These are phyloP conservation scores for Physocephala rufipes DNA, from an alignment of 2,888 invertebrate genomes.

Conservation along the genomic window DNA sequence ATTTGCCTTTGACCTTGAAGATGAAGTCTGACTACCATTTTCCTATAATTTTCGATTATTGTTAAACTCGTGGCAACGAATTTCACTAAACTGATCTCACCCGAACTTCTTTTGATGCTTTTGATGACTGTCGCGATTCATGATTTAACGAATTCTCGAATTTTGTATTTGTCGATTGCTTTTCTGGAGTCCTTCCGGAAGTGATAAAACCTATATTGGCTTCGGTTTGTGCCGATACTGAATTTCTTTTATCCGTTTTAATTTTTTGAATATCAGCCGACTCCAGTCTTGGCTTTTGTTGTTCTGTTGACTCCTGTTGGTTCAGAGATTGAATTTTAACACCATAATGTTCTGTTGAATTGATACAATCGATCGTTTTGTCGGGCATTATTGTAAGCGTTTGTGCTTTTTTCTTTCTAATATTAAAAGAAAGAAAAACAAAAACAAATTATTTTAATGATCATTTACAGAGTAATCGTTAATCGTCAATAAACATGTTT, in stretches of 20 bases:
- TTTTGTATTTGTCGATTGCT: slow-evolving; percentile 51
- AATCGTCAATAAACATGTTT: too few species aligned
- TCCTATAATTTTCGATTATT: slow-evolving; percentile 47
- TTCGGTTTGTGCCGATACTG: slow-evolving; percentile 64
- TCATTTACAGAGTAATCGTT: too few species aligned
- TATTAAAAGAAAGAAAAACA: not conserved
- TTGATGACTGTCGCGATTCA: slow-evolving; percentile 58
- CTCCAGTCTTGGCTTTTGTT: slow-evolving; percentile 41
- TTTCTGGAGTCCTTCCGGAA: slow-evolving; percentile 52
- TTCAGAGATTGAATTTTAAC: slow-evolving; percentile 43
- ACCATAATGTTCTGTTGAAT: slow-evolving; percentile 22
- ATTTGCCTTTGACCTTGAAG: slow-evolving; percentile 57
- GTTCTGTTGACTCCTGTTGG: slow-evolving; percentile 40
- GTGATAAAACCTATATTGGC: slow-evolving; percentile 56
- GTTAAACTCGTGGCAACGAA: not conserved
- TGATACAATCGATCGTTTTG: slow-evolving; percentile 25
- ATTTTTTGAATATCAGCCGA: slow-evolving; percentile 29
- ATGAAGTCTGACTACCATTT: slow-evolving; percentile 61
- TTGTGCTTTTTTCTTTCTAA: slow-evolving; percentile 44
- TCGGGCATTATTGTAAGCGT: slow-evolving; percentile 39
- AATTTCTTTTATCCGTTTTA: slow-evolving; percentile 59
- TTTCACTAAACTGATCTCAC: slow-evolving; percentile 37
- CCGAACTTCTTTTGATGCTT: slow-evolving; percentile 43
- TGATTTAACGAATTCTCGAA: slow-evolving; percentile 54
- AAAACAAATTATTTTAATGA: not conserved